Evolutionary conservation across 2,113 vertebrate species (phyloP).

Genomic region (Ranitomeya imitator): DNA sequence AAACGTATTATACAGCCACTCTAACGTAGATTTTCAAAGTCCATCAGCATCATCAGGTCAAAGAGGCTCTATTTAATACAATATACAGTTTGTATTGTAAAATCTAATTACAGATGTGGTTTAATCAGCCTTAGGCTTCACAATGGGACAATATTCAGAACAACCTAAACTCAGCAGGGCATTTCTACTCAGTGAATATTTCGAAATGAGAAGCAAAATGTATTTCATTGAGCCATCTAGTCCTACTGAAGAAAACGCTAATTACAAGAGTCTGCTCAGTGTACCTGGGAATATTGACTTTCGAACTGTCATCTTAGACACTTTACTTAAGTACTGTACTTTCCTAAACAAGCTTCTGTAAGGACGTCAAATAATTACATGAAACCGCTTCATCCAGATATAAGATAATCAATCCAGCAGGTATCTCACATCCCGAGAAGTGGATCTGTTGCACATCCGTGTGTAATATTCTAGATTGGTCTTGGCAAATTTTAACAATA

Average conservation of each 20-base stretch:
- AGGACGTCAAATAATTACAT: slow-evolving; percentile 44
- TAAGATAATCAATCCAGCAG: slow-evolving; percentile 38
- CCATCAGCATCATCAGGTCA: too few species aligned
- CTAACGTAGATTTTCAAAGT: too few species aligned
- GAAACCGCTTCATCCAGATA: slow-evolving; percentile 7
- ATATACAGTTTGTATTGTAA: too few species aligned
- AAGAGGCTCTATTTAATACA: too few species aligned
- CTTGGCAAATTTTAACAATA: slow-evolving; percentile 70
- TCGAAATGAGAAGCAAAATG: slow-evolving; percentile 1
- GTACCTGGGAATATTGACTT: slow-evolving; percentile 23
- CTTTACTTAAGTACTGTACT: slow-evolving; percentile 55
- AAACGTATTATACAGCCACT: too few species aligned
- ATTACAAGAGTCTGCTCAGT: neutral
- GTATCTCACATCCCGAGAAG: slow-evolving; percentile 23
- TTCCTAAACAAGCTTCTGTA: slow-evolving; percentile 43
- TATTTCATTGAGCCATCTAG: neutral
- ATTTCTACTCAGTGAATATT: neutral
- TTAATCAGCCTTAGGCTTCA: neutral
- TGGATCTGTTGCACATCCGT: slow-evolving; percentile 69
- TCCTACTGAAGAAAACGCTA: neutral
- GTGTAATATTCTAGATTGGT: slow-evolving; percentile 65
- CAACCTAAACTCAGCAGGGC: neutral
- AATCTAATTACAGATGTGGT: too few species aligned
- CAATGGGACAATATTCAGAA: neutral
- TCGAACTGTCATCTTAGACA: slow-evolving; percentile 46